A percentile compares a stretch with the other conserved stretches of the same genome.
Evolutionary conservation across 2,797 vertebrate species (phyloP).

Genomic region (Florisuga fusca): DNA sequence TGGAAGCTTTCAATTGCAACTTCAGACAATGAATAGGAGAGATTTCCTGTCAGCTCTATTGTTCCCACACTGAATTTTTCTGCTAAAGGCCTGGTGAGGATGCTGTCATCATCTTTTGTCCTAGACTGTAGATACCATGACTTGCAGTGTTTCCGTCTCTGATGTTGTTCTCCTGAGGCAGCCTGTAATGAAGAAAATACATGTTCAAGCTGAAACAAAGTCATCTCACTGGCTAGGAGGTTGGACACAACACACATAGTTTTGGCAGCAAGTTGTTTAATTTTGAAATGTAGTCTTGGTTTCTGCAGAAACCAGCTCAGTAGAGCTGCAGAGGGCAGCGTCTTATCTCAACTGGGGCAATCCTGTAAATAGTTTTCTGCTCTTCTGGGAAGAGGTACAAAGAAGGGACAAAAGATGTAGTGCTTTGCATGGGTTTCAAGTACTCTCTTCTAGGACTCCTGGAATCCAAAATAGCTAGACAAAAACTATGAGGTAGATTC

Average conservation of each 20-base stretch:
- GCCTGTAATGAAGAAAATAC: constrained; percentile 1
- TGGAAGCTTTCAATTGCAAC: background rate
- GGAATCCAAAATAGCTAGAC: background rate
- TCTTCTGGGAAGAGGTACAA: background rate
- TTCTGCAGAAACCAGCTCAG: background rate
- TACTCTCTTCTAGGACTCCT: background rate
- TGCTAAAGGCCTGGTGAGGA: background rate
- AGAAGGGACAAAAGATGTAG: background rate
- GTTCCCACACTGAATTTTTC: background rate
- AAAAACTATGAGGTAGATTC: background rate
- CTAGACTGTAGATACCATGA: background rate
- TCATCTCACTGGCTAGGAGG: background rate
- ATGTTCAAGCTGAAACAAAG: background rate
- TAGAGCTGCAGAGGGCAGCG: background rate
- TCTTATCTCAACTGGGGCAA: background rate
- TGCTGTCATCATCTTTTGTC: constrained; percentile 14
- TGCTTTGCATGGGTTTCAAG: background rate
- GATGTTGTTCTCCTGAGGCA: background rate
- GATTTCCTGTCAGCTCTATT: constrained; percentile 26
- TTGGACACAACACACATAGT: background rate
- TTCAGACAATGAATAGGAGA: background rate
- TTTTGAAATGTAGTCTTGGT: background rate
- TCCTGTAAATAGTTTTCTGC: background rate
- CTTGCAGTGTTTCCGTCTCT: background rate
- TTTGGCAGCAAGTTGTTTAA: background rate